Evolutionary conservation across 2,888 invertebrate genomes (phyloP).

Genomic region (Andrena hattorfiana): DNA sequence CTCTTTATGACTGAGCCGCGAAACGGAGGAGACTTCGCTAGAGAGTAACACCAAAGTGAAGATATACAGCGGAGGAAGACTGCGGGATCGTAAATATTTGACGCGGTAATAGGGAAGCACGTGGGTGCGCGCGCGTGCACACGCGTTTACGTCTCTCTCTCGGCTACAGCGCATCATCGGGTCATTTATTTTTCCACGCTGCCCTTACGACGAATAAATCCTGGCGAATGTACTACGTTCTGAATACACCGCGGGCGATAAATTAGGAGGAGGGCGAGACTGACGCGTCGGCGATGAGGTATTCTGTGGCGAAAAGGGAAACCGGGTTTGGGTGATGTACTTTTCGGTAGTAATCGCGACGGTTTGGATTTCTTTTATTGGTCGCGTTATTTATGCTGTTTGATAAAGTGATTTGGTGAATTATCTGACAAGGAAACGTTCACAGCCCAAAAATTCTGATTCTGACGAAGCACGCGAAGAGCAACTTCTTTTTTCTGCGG

Average conservation of each 20-base stretch:
- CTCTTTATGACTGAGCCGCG: slow-evolving; percentile 41
- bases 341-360: neutral
- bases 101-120: slow-evolving; percentile 47
- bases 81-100: slow-evolving; percentile 59
- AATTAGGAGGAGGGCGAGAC: neutral
- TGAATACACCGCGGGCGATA: neutral
- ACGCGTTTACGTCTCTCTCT: slow-evolving; percentile 35
- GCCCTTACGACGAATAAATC: slow-evolving; percentile 16
- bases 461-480: neutral
- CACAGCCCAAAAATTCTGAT: neutral
- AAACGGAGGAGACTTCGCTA: neutral
- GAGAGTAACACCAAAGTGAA: neutral
- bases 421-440: too few relatives aligned
- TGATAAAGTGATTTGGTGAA: too few relatives aligned
- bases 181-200: slow-evolving; percentile 47
- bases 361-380: neutral
- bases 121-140: slow-evolving; percentile 39
- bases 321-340: slow-evolving; percentile 1
- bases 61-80: slow-evolving; percentile 1
- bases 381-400: neutral
- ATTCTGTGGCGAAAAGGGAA: slow-evolving; percentile 1
- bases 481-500: too few relatives aligned
- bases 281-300: neutral
- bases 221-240: neutral
- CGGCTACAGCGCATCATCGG: slow-evolving; percentile 35